Evolutionary conservation across 2,113 vertebrate species (phyloP).

Genomic region (Megaptera novaeangliae): DNA sequence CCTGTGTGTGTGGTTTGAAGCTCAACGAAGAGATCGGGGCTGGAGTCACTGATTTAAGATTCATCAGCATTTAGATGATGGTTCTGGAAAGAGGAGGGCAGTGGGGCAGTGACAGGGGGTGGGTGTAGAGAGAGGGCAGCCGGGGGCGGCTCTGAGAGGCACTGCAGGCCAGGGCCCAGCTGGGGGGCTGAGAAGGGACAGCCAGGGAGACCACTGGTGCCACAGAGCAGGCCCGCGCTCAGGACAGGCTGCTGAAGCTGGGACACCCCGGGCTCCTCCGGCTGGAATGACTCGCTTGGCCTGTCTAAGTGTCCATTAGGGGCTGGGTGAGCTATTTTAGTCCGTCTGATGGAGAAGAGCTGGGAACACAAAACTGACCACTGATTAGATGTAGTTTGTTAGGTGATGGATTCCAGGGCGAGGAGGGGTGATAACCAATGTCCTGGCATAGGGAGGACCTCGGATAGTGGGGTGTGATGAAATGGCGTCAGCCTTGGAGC

Average conservation of each 20-base stretch:
- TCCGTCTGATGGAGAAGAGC: background rate
- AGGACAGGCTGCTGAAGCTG: fast-evolving
- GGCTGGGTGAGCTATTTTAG: background rate
- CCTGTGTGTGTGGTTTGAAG: background rate
- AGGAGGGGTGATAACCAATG: too few species aligned
- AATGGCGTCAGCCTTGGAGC: fast-evolving
- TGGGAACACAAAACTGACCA: too few species aligned
- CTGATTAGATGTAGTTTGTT: background rate
- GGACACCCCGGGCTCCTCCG: fast-evolving
- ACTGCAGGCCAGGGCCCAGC: background rate
- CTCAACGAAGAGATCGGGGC: fast-evolving
- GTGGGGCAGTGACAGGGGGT: too few species aligned
- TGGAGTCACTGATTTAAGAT: fast-evolving
- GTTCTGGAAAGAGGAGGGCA: background rate
- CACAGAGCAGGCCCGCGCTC: background rate
- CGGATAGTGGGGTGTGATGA: fast-evolving
- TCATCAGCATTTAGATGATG: fast-evolving
- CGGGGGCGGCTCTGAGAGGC: fast-evolving
- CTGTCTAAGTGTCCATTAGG: background rate
- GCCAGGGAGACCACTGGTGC: background rate
- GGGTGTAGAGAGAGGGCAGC: fast-evolving
- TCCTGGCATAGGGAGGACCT: fast-evolving
- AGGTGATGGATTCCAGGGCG: background rate
- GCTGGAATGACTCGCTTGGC: fast-evolving
- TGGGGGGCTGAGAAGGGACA: background rate